phyloP scores from a whole-genome alignment of 2,888 invertebrate genomes.

The Drosophila bunnanda region DNA sequence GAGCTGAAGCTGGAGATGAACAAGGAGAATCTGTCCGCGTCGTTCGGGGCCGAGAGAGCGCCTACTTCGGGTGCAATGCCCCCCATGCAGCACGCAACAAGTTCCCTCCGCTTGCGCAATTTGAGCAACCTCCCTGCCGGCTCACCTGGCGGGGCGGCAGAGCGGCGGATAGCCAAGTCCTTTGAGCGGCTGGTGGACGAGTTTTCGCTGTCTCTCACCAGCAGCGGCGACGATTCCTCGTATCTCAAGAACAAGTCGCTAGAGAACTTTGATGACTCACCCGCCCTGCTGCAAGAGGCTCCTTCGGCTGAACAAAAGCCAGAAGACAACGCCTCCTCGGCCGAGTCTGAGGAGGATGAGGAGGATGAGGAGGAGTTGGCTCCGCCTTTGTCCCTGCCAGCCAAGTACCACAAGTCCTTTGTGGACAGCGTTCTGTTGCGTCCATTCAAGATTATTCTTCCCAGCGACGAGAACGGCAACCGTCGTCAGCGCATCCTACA shows the following conservation, averaged over 20 bases:
- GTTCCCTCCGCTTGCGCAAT: conserved; percentile 69
- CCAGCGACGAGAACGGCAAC: conserved; percentile 78
- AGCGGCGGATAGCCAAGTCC: conserved; percentile 88
- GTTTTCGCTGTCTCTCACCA: conserved; percentile 82
- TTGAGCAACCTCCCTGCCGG: conserved; percentile 38
- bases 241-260: conserved; percentile 84
- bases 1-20: conserved; percentile 85
- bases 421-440: conserved; percentile 81
- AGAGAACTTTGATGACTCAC: conserved; percentile 84
- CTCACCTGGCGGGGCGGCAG: conserved; percentile 57
- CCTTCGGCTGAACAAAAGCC: conserved; percentile 31
- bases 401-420: conserved; percentile 82
- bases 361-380: conserved; percentile 86
- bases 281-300: conserved; percentile 52
- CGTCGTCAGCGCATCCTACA: conserved; percentile 82
- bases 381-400: conserved; percentile 85
- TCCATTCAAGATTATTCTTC: conserved; percentile 83
- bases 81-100: conserved; percentile 68
- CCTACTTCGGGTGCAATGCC: conserved; percentile 67
- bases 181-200: conserved; percentile 84
- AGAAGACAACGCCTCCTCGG: conserved; percentile 45
- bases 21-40: conserved; percentile 74
- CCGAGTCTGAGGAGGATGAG: conserved; percentile 47
- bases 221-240: conserved; percentile 82
- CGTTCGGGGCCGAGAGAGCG: conserved; percentile 44